Evolutionary conservation across 2,113 vertebrate genomes (phyloP), one percentile per base, ranked within the genome.

Genomic region (Gadus chalcogrammus): DNA sequence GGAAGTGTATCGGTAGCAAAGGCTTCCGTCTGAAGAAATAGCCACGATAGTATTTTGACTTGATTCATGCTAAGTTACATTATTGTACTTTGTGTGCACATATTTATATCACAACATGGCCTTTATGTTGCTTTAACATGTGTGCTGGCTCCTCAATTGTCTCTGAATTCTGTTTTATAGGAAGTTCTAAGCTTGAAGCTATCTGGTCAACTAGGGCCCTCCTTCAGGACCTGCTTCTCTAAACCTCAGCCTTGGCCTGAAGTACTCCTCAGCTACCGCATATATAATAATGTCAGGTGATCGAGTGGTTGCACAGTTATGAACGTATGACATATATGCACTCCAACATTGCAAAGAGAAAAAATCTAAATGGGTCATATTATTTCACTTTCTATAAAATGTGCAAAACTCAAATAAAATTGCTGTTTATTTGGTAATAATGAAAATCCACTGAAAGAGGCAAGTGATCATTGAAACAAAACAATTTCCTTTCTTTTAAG

Each of bases 111-210:
- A 65, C 65, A 22, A 67, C 80, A 77, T 52, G 65, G 73, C 74
- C 82, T 79, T 80, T 75, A 20, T 61, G 64, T 82, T 71, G 78
- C 85, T 88, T 86, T 83, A 82, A 88, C 81, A 84, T 80, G 86
- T 85, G 72, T 75, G 71, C 77, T 53, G 0, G 76, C 77, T 81
- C 71, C 16, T 0, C 4, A 55, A 52, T 1, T 56, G 81, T 75
- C 84, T 15, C 11, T 79, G 60, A 52, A 83, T 88, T 84, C 87
- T 88, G 87, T 89, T 87, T 88, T 87, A 72, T 70, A 67, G n/a
- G 63, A 61, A 59, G 24, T 60, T 42, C 20, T 24, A 22, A 64
- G 59, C 67, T 17, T 27, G 11, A n/a, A 20, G 63, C 59, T 65
- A 58, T 24, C 59, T 77, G 76, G 78, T 69, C 69, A 35, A 55